Percentiles rank a stretch among this genome's conserved stretches.
Evolutionary conservation across 2,888 invertebrate genomes (phyloP).

Genomic region (Thereva nobilitata): DNA sequence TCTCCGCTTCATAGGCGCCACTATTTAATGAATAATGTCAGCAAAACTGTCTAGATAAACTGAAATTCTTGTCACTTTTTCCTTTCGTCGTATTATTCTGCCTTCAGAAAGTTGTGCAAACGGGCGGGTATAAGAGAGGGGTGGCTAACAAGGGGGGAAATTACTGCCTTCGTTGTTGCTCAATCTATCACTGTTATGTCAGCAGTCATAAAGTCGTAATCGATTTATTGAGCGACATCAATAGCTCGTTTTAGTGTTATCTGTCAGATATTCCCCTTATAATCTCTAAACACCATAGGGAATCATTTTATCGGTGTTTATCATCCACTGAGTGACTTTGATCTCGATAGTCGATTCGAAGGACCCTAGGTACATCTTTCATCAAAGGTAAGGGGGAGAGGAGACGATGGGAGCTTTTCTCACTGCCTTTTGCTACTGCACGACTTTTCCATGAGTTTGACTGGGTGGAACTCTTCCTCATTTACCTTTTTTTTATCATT

Average conservation of each 20-base stretch:
- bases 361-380: not conserved
- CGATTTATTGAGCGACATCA: slow-evolving; percentile 41
- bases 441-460: no score
- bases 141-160: not conserved
- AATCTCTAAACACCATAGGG: slow-evolving; percentile 34
- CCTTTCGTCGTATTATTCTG: not conserved
- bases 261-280: slow-evolving; percentile 36
- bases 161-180: not conserved
- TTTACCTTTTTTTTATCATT: no score
- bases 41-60: slow-evolving; percentile 14
- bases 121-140: not conserved
- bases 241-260: slow-evolving; percentile 37
- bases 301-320: slow-evolving; percentile 28
- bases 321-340: slow-evolving; percentile 38
- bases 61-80: not conserved
- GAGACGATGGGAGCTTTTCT: not conserved
- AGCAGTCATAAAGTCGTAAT: slow-evolving; percentile 41
- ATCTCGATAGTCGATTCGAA: slow-evolving; percentile 23
- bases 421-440: no score
- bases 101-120: not conserved
- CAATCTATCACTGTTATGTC: slow-evolving; percentile 42
- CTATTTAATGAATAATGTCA: slow-evolving; percentile 22
- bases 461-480: no score
- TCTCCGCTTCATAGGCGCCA: slow-evolving; percentile 13
- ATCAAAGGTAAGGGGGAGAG: not conserved